Evolutionary conservation across 2,797 vertebrate species (phyloP), one percentile per base, ranked within the genome.

Genomic region (Menidia menidia): DNA sequence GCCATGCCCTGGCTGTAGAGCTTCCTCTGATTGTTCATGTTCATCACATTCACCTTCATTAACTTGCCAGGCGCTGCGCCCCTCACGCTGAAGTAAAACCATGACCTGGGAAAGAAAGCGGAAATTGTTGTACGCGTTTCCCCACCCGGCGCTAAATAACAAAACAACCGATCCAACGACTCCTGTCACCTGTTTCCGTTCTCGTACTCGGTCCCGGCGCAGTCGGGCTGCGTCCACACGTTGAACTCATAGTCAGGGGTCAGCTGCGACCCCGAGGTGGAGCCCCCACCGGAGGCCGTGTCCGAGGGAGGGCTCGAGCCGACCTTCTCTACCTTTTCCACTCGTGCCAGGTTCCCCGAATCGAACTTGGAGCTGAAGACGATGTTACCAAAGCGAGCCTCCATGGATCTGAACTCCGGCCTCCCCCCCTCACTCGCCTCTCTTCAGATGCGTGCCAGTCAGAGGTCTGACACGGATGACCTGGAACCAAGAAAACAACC

Each of bases 21-120:
- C 83, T 98, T 98, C 90, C 96, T 98, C 91, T 99, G 98, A 77
- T 98, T 98, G 91, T 99, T 99, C 97, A 99, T 98, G 90, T 99
- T 99, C 93, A 97, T 95, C 61, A 99, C 92, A 64, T 97, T 98
- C 82, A 99, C 95, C 91, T 98, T 99, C 77, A 99, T 94, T 53
- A 97, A 77, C 84, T 96, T 98, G 5, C 97, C 96, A 1, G 97
- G 95, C 0, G 83, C 51, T 0, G 92, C 94, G 0, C 97, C 97
- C 0, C 93, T 92, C 39, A 98, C 94, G 6, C 97, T 98, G 91
- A 99, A 98, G 94, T 97, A 96, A 90, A 98, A 99, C 98, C 98
- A 98, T 0, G 98, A 98, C 79, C 97, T 99, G 89, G 11, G 73
- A 67, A 35, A 19, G 50, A 32, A 30, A 45, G 10, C 19, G 0